Conservation (phyloP, 2,888 invertebrate genomes). For the Cryptophagus acutangulus region DNA sequence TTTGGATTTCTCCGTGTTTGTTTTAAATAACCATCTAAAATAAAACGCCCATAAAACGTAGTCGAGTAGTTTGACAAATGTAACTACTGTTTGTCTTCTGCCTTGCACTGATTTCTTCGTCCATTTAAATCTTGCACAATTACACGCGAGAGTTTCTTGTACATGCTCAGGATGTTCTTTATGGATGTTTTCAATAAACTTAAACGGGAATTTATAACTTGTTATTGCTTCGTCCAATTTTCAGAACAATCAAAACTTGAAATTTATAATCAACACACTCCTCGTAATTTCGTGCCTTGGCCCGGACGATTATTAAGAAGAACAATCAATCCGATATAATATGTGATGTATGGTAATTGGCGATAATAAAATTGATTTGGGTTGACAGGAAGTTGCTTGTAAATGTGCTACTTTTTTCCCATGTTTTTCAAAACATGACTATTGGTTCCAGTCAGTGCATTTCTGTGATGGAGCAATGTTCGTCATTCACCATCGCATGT, state of each 20-base stretch:
- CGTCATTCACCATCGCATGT: constrained; percentile 5
- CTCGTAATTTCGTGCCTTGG: no score
- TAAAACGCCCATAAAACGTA: constrained; percentile 1
- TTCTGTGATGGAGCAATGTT: constrained; percentile 6
- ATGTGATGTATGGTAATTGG: no score
- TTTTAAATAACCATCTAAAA: no score
- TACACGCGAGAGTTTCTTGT: no score
- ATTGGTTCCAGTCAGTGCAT: constrained; percentile 3
- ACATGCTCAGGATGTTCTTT: no score
- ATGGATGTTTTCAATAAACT: no score
- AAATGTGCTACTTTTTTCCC: constrained; percentile 5
- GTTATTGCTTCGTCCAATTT: no score
- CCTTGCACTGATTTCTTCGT: not conserved
- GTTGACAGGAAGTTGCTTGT: constrained; percentile 4
- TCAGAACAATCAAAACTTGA: no score
- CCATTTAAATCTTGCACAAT: not conserved
- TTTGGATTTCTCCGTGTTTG: not conserved
- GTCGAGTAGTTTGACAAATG: not conserved
- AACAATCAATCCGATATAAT: no score
- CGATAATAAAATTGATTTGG: constrained; percentile 4
- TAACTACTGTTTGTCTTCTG: constrained; percentile 1
- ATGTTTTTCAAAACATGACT: not conserved
- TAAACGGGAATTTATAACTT: no score
- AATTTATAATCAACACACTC: no score
- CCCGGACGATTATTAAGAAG: no score